Percentiles rank a stretch among this genome's conserved stretches.
These are phyloP conservation scores for Dusona sp. DNA, from an alignment of 2,888 invertebrate species.

Conservation along the genomic window DNA sequence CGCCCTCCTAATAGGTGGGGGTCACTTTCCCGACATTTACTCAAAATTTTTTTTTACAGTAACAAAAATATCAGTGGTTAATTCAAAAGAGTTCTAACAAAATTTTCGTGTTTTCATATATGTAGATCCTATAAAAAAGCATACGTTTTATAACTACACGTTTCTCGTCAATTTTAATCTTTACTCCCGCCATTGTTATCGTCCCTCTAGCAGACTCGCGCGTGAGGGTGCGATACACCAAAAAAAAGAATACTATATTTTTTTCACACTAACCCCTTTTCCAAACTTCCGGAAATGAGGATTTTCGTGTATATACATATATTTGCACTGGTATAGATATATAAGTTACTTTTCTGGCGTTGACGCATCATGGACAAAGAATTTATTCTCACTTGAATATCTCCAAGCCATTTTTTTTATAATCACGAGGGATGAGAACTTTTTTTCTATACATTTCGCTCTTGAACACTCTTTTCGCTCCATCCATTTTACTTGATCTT, in stretches of 20 bases:
- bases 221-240: background rate
- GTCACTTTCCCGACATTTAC: too few species aligned
- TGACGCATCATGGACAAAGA: conserved; percentile 52
- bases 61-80: background rate
- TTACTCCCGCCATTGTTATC: conserved; percentile 26
- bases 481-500: conserved; percentile 25
- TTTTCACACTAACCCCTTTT: conserved; percentile 9
- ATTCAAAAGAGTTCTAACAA: background rate
- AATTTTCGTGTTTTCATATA: background rate
- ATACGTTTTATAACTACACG: background rate
- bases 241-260: conserved; percentile 4
- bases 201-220: conserved; percentile 19
- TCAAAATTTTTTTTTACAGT: background rate
- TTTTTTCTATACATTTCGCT: conserved; percentile 47
- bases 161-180: conserved; percentile 8
- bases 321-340: conserved; percentile 21
- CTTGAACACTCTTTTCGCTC: conserved; percentile 14
- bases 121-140: background rate
- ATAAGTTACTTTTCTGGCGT: conserved; percentile 47
- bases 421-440: conserved; percentile 53
- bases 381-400: conserved; percentile 53
- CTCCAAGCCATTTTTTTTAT: conserved; percentile 47
- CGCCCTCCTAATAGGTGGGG: too few species aligned
- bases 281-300: conserved; percentile 1
- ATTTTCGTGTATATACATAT: background rate